Conservation (phyloP, 2,888 invertebrate genomes). For the Lasius platythorax region DNA sequence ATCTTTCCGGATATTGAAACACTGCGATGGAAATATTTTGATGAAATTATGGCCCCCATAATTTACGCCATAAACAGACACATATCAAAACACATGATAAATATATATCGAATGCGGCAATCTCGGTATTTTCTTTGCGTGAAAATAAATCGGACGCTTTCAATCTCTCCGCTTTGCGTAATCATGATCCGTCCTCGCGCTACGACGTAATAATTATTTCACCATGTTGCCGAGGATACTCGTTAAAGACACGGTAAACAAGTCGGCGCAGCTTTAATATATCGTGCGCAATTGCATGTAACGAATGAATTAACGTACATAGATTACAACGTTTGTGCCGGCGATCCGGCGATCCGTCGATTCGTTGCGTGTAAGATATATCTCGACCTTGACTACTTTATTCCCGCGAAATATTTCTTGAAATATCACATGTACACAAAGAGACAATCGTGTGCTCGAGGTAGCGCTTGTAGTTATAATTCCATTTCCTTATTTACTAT, state of each 20-base stretch:
- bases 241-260: constrained; percentile 46
- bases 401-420: constrained; percentile 42
- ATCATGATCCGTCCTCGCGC: neutral
- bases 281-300: constrained; percentile 52
- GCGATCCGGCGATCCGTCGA: neutral
- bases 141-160: constrained; percentile 28
- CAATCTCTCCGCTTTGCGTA: neutral
- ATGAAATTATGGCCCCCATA: constrained; percentile 1
- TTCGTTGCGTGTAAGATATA: constrained; percentile 39
- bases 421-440: constrained; percentile 16
- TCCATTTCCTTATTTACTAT: constrained; percentile 16
- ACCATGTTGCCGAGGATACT: constrained; percentile 32
- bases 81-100: neutral
- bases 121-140: neutral
- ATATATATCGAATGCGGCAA: neutral
- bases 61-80: neutral
- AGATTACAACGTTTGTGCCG: constrained; percentile 23
- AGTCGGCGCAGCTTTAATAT: constrained; percentile 26
- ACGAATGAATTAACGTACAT: constrained; percentile 50
- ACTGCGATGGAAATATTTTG: neutral
- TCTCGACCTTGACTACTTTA: constrained; percentile 55
- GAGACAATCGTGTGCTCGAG: constrained; percentile 23
- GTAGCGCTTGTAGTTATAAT: neutral
- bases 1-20: neutral
- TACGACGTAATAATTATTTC: constrained; percentile 40